These are phyloP conservation scores for Phyto melanocephala DNA, from an alignment of 2,888 invertebrate genomes.

Conservation along the genomic window DNA sequence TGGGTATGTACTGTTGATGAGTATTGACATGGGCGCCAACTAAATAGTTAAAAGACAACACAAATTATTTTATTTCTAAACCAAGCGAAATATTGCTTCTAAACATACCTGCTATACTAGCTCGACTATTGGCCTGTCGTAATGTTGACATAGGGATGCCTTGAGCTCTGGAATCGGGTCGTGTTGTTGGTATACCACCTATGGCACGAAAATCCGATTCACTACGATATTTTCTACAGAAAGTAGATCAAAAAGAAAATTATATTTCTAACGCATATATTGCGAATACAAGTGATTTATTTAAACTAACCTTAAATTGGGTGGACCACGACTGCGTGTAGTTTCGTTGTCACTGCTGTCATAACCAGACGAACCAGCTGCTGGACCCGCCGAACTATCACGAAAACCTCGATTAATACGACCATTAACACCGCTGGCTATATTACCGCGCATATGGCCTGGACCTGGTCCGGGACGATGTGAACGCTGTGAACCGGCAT, in stretches of 20 bases:
- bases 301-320: conserved; percentile 79
- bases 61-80: neutral
- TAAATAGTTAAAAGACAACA: conserved; percentile 21
- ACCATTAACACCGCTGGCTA: conserved; percentile 79
- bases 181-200: conserved; percentile 75
- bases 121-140: conserved; percentile 85
- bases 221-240: conserved; percentile 85
- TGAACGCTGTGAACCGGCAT: conserved; percentile 86
- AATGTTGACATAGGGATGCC: conserved; percentile 83
- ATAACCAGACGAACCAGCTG: conserved; percentile 91
- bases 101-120: conserved; percentile 79
- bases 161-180: conserved; percentile 78
- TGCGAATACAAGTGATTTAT: too few relatives aligned
- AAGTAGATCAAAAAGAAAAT: neutral
- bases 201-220: conserved; percentile 89
- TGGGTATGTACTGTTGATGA: conserved; percentile 72
- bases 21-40: conserved; percentile 75
- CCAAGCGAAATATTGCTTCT: too few relatives aligned
- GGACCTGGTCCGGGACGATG: conserved; percentile 79
- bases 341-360: conserved; percentile 93
- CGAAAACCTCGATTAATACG: conserved; percentile 81
- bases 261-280: too few relatives aligned
- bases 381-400: conserved; percentile 80
- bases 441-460: conserved; percentile 67
- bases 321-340: conserved; percentile 79